Evolutionary conservation across 2,888 invertebrate species (phyloP), one percentile per base, ranked within the genome.

Genomic region (Ennomos fuscantarius): DNA sequence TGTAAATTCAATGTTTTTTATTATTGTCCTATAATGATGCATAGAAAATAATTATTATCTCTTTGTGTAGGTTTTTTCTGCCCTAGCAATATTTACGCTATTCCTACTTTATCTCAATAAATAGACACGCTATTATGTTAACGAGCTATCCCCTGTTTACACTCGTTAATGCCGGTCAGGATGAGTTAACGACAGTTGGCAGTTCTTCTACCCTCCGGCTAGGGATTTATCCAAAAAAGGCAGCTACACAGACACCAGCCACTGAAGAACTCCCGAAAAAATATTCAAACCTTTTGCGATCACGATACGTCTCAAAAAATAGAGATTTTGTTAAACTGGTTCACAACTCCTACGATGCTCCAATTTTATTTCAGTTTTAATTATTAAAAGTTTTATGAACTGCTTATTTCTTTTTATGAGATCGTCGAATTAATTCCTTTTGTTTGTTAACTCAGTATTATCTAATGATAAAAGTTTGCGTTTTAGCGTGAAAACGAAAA

Each of bases 371-470:
- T 74, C 82, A 85, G 82, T 90, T 90, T 91, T 91, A 91, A 91
- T 91, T 91, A 90, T 89, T 84, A 87, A 89, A 91, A 92, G 84
- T 91, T 90, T 88, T 88, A 91, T 89, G 84, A 88, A 90, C 89
- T 92, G 91, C 89, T 89, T 89, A 89, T 88, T 90, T 86, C 79
- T 86, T 92, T 91, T 92, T 88, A 91, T 81, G 87, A 82, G 81
- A 81, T 87, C 89, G 89, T 88, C 86, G 82, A 88, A 88, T 89
- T 91, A 90, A 92, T 91, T 88, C 73, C 80, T 85, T 88, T 91
- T 92, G 90, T 91, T 90, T 86, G 80, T 82, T 80, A 84, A 87
- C 79, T 89, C 70, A 63, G 42, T 12, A 58, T 60, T 49, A 66
- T 69, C 66, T 79, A 82, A 80, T 78, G 78, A 69, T 66, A 60